Evolutionary conservation across 30 jellyfish, hydroid and myxozoan genomes (phyloP), one percentile per base, ranked within the genome.

Genomic region (Sanderia malayensis): DNA sequence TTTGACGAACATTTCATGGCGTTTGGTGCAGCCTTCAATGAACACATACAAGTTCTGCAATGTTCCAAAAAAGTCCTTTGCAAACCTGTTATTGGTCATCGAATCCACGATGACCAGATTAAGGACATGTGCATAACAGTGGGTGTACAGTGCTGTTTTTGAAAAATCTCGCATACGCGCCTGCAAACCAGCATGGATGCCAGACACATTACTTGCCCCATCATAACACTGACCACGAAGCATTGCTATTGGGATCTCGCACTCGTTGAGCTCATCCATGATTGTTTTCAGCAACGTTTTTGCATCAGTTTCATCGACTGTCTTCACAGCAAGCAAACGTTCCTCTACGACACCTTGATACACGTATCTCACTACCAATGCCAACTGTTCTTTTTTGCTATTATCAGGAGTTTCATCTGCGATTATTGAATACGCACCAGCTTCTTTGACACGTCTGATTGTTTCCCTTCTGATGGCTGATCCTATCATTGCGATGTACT

Each of bases 151-250:
- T 25, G 70, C 79, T 18, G 66, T 18, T 49, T 67, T 67, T 67
- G 79, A 67, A 0, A 33, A 32, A 18, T 67, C 67, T 31, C 41
- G 79, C 65, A 66, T 28, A 27, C 15, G 64, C 15, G 74, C 57
- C 27, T 61, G 74, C 74, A 61, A 21, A 30, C 74, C 74, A 4
- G 59, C 57, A 61, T 21, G 29, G 64, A 66, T 66, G 25, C 67
- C 79, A 66, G 79, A 30, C n/a, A 33, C 69, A 66, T 66, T 66
- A 31, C 79, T 66, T 41, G 79, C 79, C 32, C 79, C 79, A 66
- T 33, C 67, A 41, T 28, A 66, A 31, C 79, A 66, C 79, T 66
- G 79, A 69, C 69, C 79, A 41, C 79, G 79, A 32, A 66, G 65
- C 61, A 32, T 31, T 66, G 79, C 28, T 66, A 66, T 32, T 66